Evolutionary conservation across 2,888 invertebrate species (phyloP).

Genomic region (Limenitis arthemis): DNA sequence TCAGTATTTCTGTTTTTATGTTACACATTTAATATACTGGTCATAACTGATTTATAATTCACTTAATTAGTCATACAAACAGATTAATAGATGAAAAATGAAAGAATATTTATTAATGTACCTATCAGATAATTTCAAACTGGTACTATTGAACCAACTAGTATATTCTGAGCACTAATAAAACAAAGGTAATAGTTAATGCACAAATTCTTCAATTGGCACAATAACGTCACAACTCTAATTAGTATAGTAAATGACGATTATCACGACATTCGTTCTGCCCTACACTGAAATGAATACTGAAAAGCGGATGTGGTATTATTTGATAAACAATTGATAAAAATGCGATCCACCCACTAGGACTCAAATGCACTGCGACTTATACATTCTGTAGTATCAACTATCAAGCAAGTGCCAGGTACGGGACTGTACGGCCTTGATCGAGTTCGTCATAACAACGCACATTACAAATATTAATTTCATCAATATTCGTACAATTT

Average conservation of each 20-base stretch:
- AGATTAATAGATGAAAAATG: too few relatives aligned
- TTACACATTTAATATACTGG: too few relatives aligned
- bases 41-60: too few relatives aligned
- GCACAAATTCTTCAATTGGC: too few relatives aligned
- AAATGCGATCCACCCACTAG: constrained; percentile 55
- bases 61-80: too few relatives aligned
- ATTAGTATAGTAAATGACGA: constrained; percentile 5
- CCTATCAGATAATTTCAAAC: too few relatives aligned
- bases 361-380: constrained; percentile 34
- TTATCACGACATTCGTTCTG: constrained; percentile 10
- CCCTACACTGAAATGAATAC: constrained; percentile 9
- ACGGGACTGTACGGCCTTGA: constrained; percentile 62
- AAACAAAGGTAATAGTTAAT: too few relatives aligned
- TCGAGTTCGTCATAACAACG: constrained; percentile 41
- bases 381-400: constrained; percentile 18
- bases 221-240: constrained; percentile 2
- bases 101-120: too few relatives aligned
- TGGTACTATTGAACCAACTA: too few relatives aligned
- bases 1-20: too few relatives aligned
- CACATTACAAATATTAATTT: constrained; percentile 6
- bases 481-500: not conserved
- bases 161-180: too few relatives aligned
- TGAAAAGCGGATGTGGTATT: constrained; percentile 18
- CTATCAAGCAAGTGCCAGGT: constrained; percentile 49
- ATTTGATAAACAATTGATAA: constrained; percentile 42